Evolutionary conservation across 2,113 vertebrate species (phyloP), one percentile per base, ranked within the genome.

Genomic region (Bucco capensis): DNA sequence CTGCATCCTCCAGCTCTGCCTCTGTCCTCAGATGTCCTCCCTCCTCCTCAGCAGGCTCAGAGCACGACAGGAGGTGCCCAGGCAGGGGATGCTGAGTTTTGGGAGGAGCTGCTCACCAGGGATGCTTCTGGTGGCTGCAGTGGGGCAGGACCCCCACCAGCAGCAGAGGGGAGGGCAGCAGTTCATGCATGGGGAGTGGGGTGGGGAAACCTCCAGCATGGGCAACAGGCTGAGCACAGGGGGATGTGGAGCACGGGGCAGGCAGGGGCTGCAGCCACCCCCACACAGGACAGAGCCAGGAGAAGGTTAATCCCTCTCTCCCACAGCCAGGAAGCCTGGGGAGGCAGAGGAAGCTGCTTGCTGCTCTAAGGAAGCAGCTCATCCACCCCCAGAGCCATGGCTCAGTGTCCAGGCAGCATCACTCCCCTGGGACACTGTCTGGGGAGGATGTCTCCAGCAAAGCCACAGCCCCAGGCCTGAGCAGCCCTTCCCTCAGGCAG

Each of bases 291-390:
- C 12, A 50, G 14, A 57, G 83, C 22, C 89, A 88, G 69, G 83
- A 94, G 73, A 67, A 94, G 88, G 92, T 96, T 93, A 94, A 93
- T 93, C 30, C 77, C 40, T 75, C 80, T 93, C 86, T 93, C 92
- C 96, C 23, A 1, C 19, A 60, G 88, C 9, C 88, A 50, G 82
- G 84, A 81, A 69, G 10, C 44, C 12, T 16, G 58, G 58, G 86
- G 51, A 60, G 58, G 57, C 90, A 86, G 90, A 91, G 96, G 94
- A 96, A 96, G 94, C 90, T 90, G 40, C 87, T 91, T 3, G 10
- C 11, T 1, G 73, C 91, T 57, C 24, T 7, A 9, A 40, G 77
- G 91, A 86, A 92, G 83, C 60, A 0, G 73, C 93, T 93, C 89
- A 65, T 94, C 93, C 77, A 56, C 91, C 94, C 88, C 83, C 86